Percentiles rank a stretch among this genome's conserved stretches.
These are phyloP conservation scores for Acheta domesticus DNA, from an alignment of 2,888 invertebrate species.

Conservation along the genomic window DNA sequence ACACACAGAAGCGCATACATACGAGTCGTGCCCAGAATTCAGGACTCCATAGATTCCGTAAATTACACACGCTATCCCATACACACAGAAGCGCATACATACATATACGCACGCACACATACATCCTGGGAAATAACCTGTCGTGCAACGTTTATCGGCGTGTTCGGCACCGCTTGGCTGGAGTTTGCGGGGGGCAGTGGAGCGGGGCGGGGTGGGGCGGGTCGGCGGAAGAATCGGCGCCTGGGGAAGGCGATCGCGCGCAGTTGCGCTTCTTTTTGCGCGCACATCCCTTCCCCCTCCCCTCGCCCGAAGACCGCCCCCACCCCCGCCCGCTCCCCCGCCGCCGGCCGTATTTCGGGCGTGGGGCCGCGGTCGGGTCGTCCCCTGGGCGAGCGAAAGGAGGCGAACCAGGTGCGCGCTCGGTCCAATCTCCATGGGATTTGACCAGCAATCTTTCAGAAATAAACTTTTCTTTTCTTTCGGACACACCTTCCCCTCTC, in stretches of 20 bases:
- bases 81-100: too few species aligned
- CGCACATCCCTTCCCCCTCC: neutral
- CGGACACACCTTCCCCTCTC: neutral
- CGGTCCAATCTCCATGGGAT: conserved; percentile 18
- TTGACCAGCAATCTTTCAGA: conserved; percentile 18
- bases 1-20: too few species aligned
- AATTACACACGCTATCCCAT: too few species aligned
- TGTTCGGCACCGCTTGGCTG: too few species aligned
- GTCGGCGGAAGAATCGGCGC: neutral
- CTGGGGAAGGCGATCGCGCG: neutral
- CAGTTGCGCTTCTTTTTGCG: too few species aligned
- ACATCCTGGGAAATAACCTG: too few species aligned
- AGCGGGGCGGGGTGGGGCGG: too few species aligned
- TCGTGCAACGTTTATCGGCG: too few species aligned
- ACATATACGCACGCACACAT: too few species aligned
- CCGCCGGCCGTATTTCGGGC: neutral
- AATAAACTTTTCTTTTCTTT: conserved; percentile 12
- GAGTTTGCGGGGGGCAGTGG: too few species aligned
- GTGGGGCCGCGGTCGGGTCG: neutral
- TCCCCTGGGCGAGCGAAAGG: neutral
- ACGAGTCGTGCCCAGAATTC: too few species aligned
- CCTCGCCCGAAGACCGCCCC: neutral
- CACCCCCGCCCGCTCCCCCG: neutral
- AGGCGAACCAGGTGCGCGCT: neutral
- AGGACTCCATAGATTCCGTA: too few species aligned